Base-by-base conservation (phyloP, 1,140 invertebrate species). In the Cecropterus lyciades region DNA sequence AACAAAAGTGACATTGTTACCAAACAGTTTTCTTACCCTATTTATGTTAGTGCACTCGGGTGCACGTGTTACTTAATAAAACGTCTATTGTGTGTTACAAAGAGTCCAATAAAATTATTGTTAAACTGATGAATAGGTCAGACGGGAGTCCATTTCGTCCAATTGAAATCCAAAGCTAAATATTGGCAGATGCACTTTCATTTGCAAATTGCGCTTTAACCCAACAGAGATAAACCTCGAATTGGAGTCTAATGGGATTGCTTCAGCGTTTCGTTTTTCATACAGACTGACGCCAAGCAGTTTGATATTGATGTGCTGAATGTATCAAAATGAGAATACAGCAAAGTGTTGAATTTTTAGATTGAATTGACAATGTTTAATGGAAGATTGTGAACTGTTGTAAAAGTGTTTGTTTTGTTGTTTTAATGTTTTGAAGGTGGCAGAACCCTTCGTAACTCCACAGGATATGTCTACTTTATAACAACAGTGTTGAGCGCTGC, bases 371-470 rank as follows among this genome's bases (percentile, higher is more conserved):
- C 24, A 24, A 24, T 43, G 17, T 51, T 9, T 17, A 55, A 55
- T 56, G 53, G 17, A 56, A 43, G 43, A 43, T 43, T 43, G 53
- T 33, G 30, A n/a, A n/a, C n/a, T n/a, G n/a, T n/a, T n/a, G n/a
- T n/a, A n/a, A n/a, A n/a, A n/a, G n/a, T n/a, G n/a, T n/a, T n/a
- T n/a, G n/a, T n/a, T n/a, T n/a, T n/a, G n/a, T n/a, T n/a, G n/a
- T n/a, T n/a, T n/a, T n/a, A n/a, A n/a, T n/a, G n/a, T n/a, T n/a
- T n/a, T n/a, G n/a, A n/a, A n/a, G n/a, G n/a, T n/a, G n/a, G n/a
- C n/a, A n/a, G n/a, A n/a, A n/a, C n/a, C n/a, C n/a, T n/a, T n/a
- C n/a, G n/a, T n/a, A n/a, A n/a, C n/a, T n/a, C n/a, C n/a, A n/a
- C n/a, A n/a, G n/a, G n/a, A n/a, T n/a, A n/a, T n/a, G n/a, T n/a